These are phyloP conservation scores for Drosophila athabasca DNA, from an alignment of 1,140 invertebrate genomes.

Conservation along the genomic window DNA sequence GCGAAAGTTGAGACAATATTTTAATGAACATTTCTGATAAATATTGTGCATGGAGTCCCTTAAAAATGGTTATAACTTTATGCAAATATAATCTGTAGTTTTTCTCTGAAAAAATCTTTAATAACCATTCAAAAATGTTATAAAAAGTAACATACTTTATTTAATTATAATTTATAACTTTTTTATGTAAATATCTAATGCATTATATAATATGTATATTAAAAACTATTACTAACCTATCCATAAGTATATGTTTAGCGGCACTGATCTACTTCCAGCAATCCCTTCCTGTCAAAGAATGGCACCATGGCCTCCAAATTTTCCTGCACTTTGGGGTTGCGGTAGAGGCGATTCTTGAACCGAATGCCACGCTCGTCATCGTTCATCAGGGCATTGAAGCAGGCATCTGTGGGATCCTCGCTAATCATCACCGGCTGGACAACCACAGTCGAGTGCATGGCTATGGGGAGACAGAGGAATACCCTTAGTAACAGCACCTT, in stretches of 20 bases:
- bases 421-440: constrained; percentile 74
- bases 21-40: too few relatives aligned
- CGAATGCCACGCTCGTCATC: constrained; percentile 70
- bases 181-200: too few relatives aligned
- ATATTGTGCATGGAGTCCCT: too few relatives aligned
- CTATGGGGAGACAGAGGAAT: constrained; percentile 30
- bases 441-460: constrained; percentile 67
- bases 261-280: constrained; percentile 72
- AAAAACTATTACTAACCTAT: too few relatives aligned
- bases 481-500: background rate
- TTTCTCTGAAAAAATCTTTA: too few relatives aligned
- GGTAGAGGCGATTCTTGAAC: constrained; percentile 69
- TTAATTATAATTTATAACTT: too few relatives aligned
- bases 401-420: constrained; percentile 71
- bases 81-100: too few relatives aligned
- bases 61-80: too few relatives aligned
- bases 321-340: constrained; percentile 63
- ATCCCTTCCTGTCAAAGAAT: constrained; percentile 68
- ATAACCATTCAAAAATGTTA: too few relatives aligned
- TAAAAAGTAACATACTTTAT: too few relatives aligned
- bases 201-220: too few relatives aligned
- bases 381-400: constrained; percentile 74
- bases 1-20: too few relatives aligned
- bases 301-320: constrained; percentile 66
- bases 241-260: constrained; percentile 4